Percentiles rank a stretch among this genome's conserved stretches.
phyloP scores from a whole-genome alignment of 1,140 invertebrate species.

The Bombus impatiens region DNA sequence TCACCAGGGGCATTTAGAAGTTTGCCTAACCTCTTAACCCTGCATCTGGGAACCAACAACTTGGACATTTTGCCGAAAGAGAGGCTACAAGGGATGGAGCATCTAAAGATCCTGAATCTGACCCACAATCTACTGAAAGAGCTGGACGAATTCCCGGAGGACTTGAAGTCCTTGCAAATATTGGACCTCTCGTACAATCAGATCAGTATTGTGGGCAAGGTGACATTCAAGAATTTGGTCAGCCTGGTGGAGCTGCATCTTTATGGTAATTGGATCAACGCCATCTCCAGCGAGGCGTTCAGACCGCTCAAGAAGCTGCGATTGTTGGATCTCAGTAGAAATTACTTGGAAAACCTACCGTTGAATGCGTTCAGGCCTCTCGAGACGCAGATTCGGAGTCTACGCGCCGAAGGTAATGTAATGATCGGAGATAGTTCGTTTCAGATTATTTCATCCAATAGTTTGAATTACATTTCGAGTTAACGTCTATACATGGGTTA shows the following conservation, averaged over 20 bases:
- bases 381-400: constrained; percentile 90
- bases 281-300: constrained; percentile 90
- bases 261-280: constrained; percentile 91
- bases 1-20: constrained; percentile 93
- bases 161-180: constrained; percentile 89
- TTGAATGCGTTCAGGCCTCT: constrained; percentile 89
- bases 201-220: constrained; percentile 89
- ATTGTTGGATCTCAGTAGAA: constrained; percentile 91
- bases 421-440: background rate
- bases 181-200: constrained; percentile 93
- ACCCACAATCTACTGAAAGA: constrained; percentile 92
- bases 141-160: constrained; percentile 91
- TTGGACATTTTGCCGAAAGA: constrained; percentile 93
- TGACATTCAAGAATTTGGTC: constrained; percentile 88
- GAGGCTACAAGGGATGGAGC: constrained; percentile 89
- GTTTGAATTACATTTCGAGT: background rate
- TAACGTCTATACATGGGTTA: background rate
- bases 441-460: background rate
- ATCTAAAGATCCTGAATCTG: constrained; percentile 89
- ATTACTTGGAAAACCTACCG: constrained; percentile 92
- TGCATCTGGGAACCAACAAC: constrained; percentile 93
- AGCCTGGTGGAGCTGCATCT: constrained; percentile 90
- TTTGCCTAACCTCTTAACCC: constrained; percentile 88
- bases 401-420: constrained; percentile 89
- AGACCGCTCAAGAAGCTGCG: constrained; percentile 89